These are phyloP conservation scores for Formica selysi DNA, from an alignment of 1,140 invertebrate genomes.

Conservation along the genomic window DNA sequence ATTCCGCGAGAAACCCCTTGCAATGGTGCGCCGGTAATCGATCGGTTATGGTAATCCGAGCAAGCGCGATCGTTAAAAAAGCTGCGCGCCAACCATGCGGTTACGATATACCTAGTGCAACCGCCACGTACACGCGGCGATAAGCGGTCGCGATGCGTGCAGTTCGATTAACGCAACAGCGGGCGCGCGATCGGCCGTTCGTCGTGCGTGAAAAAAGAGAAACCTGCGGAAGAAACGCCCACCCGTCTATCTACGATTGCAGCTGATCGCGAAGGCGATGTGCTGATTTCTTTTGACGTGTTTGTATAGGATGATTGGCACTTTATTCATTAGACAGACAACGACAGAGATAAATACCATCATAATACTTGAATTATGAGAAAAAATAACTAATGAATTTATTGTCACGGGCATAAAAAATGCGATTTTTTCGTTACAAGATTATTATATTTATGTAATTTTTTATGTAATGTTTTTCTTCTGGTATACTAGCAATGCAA, in stretches of 20 bases:
- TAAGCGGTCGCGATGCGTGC: conserved; percentile 61
- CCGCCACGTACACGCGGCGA: conserved; percentile 48
- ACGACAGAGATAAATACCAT: not conserved
- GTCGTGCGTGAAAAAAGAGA: conserved; percentile 49
- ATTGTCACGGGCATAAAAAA: not conserved
- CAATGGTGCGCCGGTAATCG: conserved; percentile 57
- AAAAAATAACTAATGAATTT: not conserved
- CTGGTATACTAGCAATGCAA: not conserved
- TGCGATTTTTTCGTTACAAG: not conserved
- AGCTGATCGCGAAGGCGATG: conserved; percentile 15
- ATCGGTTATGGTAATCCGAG: conserved; percentile 72
- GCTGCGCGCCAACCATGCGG: conserved; percentile 44
- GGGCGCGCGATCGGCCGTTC: conserved; percentile 31
- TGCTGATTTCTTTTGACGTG: conserved; percentile 24
- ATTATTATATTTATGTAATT: not conserved
- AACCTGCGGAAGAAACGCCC: conserved; percentile 29
- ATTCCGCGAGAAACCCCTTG: conserved; percentile 54
- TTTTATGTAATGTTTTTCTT: not conserved
- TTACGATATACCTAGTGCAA: conserved; percentile 2
- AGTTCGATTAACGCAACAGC: conserved; percentile 66
- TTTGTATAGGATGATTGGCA: not conserved
- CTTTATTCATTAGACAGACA: not conserved
- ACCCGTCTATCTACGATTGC: conserved; percentile 18
- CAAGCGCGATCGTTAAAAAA: conserved; percentile 68
- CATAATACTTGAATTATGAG: not conserved